Evolutionary conservation across 2,888 invertebrate species (phyloP), one percentile per base, ranked within the genome.

Genomic region (Lasius platythorax): DNA sequence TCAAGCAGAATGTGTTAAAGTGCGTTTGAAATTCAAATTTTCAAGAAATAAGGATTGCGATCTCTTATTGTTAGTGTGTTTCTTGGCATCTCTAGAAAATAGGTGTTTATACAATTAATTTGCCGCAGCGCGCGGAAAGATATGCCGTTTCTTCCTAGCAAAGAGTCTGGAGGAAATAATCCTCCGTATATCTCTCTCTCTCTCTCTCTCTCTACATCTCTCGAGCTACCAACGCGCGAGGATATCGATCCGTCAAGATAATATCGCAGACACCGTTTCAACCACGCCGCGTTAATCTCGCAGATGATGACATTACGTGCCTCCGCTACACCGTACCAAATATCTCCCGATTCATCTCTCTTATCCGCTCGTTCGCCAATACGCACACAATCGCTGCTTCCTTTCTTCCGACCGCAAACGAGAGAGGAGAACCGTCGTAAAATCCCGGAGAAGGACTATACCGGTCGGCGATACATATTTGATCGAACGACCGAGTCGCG

Each of bases 391-490:
- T 81, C 73, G 73, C 9, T 73, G 61, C 79, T 66, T 82, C 53
- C 78, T 53, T 56, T 76, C 73, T 74, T 43, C 28, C 58, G 67
- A 43, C 33, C 61, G 58, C 50, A 33, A 81, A 83, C 85, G 74
- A 82, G 87, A 87, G 85, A 85, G 85, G 83, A n/a, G n/a, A 81
- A 74, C 78, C 66, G 58, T 85, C 86, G 82, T 88, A 85, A 86
- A 88, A 88, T 84, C 88, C 15, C 37, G 83, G 70, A 40, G 73
- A 63, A 70, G 67, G 40, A 63, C 58, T 68, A 50, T 61, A 63
- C 58, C 79, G 63, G 58, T 40, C 30, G 50, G 28, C 85, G 85
- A 92, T 92, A 92, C 91, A 92, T 93, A 93, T 92, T 93, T 90
- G 91, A 93, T 92, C 90, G 86, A 78, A 85, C 86, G 86, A 88